Evolutionary conservation across 2,113 vertebrate genomes (phyloP).

Genomic region (Scalopus aquaticus): DNA sequence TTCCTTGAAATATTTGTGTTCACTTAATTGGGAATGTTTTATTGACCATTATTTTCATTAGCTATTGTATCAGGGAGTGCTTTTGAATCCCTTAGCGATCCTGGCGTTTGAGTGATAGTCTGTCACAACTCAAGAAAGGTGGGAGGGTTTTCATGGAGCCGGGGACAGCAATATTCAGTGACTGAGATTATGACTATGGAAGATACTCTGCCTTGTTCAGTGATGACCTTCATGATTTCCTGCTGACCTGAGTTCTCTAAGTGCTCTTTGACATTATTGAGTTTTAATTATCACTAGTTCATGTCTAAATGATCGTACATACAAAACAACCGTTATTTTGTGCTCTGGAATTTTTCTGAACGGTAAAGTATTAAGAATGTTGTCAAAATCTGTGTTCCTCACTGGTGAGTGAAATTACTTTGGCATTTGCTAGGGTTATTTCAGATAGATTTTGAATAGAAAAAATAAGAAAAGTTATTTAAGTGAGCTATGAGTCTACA

Average conservation of each 20-base stretch:
- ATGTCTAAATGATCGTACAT: neutral
- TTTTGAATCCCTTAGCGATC: conserved; percentile 17
- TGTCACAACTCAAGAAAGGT: neutral
- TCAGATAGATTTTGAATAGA: neutral
- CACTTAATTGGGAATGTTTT: neutral
- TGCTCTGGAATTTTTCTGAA: neutral
- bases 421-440: neutral
- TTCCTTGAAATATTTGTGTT: neutral
- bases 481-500: neutral
- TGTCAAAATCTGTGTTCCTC: neutral
- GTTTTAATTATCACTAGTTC: neutral
- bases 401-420: neutral
- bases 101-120: neutral
- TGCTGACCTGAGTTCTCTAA: neutral
- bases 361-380: neutral
- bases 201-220: neutral
- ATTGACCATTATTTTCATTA: neutral
- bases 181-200: neutral
- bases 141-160: neutral
- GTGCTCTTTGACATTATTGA: neutral
- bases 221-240: neutral
- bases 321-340: neutral
- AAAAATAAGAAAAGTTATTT: neutral
- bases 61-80: neutral
- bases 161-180: neutral